Evolutionary conservation across 92 coral and sea anemone genomes (phyloP).

Genomic region (Parazoanthus atlanticus): DNA sequence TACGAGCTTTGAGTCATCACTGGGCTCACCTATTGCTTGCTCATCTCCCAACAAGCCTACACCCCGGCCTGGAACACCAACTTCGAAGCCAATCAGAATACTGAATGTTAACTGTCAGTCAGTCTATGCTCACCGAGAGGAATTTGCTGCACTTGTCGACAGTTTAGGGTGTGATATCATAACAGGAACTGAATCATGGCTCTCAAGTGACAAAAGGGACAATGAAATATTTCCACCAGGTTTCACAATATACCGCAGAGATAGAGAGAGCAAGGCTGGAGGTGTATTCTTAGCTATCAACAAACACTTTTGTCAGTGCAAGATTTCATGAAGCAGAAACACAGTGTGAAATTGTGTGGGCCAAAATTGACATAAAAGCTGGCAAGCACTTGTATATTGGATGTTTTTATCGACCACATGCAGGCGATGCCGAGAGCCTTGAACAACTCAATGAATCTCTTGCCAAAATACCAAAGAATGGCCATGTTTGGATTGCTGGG

Average conservation of each 20-base stretch:
- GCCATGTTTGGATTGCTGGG: conserved; percentile 61
- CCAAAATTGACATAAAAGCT: conserved; percentile 20
- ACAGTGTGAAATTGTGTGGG: conserved; percentile 36
- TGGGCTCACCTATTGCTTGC: conserved; percentile 28
- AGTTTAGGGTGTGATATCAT: conserved; percentile 32
- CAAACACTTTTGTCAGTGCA: conserved; percentile 36
- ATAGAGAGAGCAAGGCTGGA: conserved; percentile 32
- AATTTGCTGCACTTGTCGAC: conserved; percentile 35
- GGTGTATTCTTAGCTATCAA: conserved; percentile 42
- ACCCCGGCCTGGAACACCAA: conserved; percentile 17
- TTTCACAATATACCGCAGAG: conserved; percentile 35
- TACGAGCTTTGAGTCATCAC: conserved; percentile 15
- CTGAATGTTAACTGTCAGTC: conserved; percentile 26
- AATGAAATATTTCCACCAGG: conserved; percentile 33
- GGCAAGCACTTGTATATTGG: conserved; percentile 32
- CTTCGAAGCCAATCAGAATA: conserved; percentile 24
- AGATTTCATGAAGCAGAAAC: conserved; percentile 35
- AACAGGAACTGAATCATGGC: conserved; percentile 32
- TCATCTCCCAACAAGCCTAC: conserved; percentile 19
- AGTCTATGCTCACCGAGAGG: conserved; percentile 24
- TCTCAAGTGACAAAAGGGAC: conserved; percentile 29
- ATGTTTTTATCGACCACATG: conserved; percentile 31
- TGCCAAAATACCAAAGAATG: conserved; percentile 42
- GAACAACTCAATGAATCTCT: conserved; percentile 29
- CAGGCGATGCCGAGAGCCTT: conserved; percentile 41